A percentile compares a stretch with the other conserved stretches of the same genome.
These are phyloP conservation scores for Saxidomus purpurata DNA, from an alignment of 1,140 invertebrate genomes.

Conservation along the genomic window DNA sequence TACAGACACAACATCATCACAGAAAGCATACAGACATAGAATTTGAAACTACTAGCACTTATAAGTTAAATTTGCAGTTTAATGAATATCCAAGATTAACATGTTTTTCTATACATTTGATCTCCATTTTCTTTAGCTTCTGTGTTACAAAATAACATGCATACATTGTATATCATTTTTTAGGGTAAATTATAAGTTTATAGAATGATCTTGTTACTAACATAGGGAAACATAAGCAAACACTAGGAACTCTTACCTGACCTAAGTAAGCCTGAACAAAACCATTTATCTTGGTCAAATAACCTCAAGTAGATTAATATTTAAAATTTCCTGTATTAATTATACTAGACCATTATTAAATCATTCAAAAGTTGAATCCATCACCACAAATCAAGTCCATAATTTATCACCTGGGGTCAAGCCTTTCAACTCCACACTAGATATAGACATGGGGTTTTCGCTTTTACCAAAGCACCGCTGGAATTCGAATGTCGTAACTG, in stretches of 20 bases:
- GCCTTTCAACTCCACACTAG: slow-evolving; percentile 1
- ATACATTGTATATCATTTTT: too few relatives aligned
- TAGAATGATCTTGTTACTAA: too few relatives aligned
- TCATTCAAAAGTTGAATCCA: slow-evolving; percentile 21
- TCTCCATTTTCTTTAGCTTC: too few relatives aligned
- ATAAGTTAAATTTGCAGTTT: too few relatives aligned
- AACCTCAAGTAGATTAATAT: neutral
- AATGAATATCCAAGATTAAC: too few relatives aligned
- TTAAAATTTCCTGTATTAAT: slow-evolving; percentile 2
- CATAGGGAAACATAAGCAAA: too few relatives aligned
- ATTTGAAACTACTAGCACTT: too few relatives aligned
- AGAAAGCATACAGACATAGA: too few relatives aligned
- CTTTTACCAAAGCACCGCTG: neutral
- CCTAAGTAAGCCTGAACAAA: neutral
- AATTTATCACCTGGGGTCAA: slow-evolving; percentile 11
- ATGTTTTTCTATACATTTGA: too few relatives aligned
- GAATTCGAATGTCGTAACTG: slow-evolving; percentile 16
- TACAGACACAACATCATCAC: too few relatives aligned
- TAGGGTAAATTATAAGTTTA: too few relatives aligned
- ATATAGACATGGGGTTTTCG: neutral
- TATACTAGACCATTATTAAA: neutral
- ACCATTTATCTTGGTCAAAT: neutral
- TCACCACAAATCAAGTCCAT: slow-evolving; percentile 17
- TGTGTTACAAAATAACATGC: too few relatives aligned
- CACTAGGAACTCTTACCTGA: neutral